Evolutionary conservation across 1,140 invertebrate genomes (phyloP), one percentile per base, ranked within the genome.

Genomic region (Steinernema feltiae): DNA sequence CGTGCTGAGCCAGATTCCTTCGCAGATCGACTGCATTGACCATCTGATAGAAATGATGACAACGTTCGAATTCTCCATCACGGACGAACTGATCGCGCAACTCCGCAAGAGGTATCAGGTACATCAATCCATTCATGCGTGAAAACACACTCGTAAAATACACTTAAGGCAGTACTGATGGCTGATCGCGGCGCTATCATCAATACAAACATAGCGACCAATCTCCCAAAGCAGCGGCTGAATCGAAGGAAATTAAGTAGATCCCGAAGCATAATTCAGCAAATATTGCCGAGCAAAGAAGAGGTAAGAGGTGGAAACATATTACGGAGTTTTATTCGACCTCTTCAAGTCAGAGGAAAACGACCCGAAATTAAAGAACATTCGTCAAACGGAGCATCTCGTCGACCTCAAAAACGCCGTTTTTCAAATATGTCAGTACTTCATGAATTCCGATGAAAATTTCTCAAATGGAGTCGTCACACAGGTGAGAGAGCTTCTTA

Each of bases 371-470:
- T 93, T 92, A 73, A 99, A 99, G 88, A 99, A 99, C 89, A 93
- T 99, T 73, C 91, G 93, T 76, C 96, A 98, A 89, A 93, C 92
- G 87, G 92, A 92, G 81, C 73, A 86, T 48, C 88, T 99, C 69
- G 94, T 99, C 0, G 95, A 98, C 89, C 88, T 99, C 17, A 90
- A 95, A 77, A 95, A 99, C 89, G 93, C 95, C n/a, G 95, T 99
- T 74, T 83, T 90, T 17, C 90, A 91, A 90, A 92, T 97, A 69
- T 92, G 92, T 48, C 88, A 93, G 63, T 93, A 97, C 88, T 97
- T 97, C 88, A 89, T 94, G 0, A 72, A 41, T 15, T 86, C 80
- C 75, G 73, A 76, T 27, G 82, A 86, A 73, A 74, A 80, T 69
- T 48, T 78, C 69, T 79, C 79, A 27, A 15, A 78, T 21, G 32